Base-by-base conservation (phyloP, 2,888 invertebrate species). In the Zele albiditarsus region DNA sequence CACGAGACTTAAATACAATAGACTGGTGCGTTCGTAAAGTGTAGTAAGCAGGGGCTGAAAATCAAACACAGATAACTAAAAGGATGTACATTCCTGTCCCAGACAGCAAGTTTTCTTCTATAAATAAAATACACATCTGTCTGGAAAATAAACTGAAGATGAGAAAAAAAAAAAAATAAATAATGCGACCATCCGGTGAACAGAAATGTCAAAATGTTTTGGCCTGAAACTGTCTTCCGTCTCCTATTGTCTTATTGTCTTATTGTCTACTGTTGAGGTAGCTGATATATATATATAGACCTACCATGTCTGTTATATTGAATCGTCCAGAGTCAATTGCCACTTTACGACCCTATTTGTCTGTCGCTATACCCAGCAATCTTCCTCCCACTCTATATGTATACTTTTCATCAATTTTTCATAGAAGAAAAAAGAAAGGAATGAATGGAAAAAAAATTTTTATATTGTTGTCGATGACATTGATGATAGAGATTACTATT, bases 301-400 rank as follows among this genome's bases (percentile, higher is more conserved):
- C 33, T 33, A 65, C 65, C 20, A 46, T 16, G 27, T 42, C 33
- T 66, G 25, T 33, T 20, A 66, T 33, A 66, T 66, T 38, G 66
- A 28, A 49, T 27, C 16, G 27, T 16, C 46, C 53, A 14, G 12
- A n/a, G 68, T 68, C 68, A 46, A 68, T 68, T 68, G 68, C 53
- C 68, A 68, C 68, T 68, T 68, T 68, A 53, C 28, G 68, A 28
- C 53, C 68, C 49, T 49, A 68, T 68, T 53, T 49, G 20, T 28
- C 46, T n/a, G 4, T 53, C 46, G 14, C 28, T 68, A 53, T 68
- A 46, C 53, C 28, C 68, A 46, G 28, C 31, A 25, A 53, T 49
- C 53, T 68, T 27, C 53, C 49, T 63, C n/a, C n/a, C 20, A 28
- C 20, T 33, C 33, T 38, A 8, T 38, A 38, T 38, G 12, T 12